A percentile compares a stretch with the other conserved stretches of the same genome.
Evolutionary conservation across 2,888 invertebrate genomes (phyloP).

Genomic region (Drosophila recens): DNA sequence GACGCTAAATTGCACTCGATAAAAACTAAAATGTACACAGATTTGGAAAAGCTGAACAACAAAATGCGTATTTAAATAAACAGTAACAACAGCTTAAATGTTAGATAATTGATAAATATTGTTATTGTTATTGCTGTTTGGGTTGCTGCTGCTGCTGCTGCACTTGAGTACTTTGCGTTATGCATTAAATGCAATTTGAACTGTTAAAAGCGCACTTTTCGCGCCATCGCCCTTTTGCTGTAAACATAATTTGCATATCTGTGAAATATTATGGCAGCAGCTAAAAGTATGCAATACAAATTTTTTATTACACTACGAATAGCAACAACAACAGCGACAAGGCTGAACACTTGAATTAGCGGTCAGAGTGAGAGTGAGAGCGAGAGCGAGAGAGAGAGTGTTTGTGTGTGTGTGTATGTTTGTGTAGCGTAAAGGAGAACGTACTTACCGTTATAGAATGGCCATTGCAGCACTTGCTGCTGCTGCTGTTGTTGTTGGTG

Average conservation of each 20-base stretch:
- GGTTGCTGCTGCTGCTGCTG: background rate
- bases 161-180: conserved; percentile 43
- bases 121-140: conserved; percentile 5
- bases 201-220: conserved; percentile 61
- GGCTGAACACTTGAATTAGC: conserved; percentile 46
- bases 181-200: conserved; percentile 65
- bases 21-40: background rate
- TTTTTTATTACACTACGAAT: conserved; percentile 33
- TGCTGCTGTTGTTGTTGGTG: conserved; percentile 48
- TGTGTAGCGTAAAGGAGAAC: conserved; percentile 7
- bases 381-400: background rate
- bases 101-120: conserved; percentile 18
- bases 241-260: conserved; percentile 65
- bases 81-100: conserved; percentile 15
- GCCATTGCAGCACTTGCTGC: conserved; percentile 48
- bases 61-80: background rate
- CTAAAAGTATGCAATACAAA: conserved; percentile 61
- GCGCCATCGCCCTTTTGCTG: conserved; percentile 32
- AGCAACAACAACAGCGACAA: conserved; percentile 11
- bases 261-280: conserved; percentile 59
- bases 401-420: background rate
- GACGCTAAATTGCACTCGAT: background rate
- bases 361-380: background rate
- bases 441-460: conserved; percentile 69
- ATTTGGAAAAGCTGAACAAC: background rate